These are phyloP conservation scores for Erythrocercus mccallii DNA, from an alignment of 2,113 vertebrate species.

Conservation along the genomic window DNA sequence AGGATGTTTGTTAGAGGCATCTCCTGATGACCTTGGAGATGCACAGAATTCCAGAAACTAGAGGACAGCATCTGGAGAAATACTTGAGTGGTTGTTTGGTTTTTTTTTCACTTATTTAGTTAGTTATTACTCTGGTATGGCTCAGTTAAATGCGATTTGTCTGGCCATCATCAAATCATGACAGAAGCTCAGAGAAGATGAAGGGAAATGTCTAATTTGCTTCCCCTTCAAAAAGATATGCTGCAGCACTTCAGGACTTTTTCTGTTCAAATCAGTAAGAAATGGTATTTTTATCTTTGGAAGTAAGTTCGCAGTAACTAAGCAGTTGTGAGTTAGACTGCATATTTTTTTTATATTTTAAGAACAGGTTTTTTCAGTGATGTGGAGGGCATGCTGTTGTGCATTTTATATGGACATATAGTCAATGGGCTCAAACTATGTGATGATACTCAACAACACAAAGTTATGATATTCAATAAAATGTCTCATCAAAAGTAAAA, in stretches of 20 bases:
- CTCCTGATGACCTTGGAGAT: neutral
- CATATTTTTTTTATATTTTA: neutral
- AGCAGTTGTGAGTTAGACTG: neutral
- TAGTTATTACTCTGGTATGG: neutral
- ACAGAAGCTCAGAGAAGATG: neutral
- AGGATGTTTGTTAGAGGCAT: conserved; percentile 31
- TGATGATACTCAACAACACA: neutral
- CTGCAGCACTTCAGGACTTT: neutral
- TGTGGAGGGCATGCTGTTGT: neutral
- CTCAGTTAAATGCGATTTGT: neutral
- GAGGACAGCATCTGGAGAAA: conserved; percentile 15
- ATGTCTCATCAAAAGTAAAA: neutral
- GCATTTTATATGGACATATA: neutral
- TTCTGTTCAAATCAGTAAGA: neutral
- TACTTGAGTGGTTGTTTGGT: neutral
- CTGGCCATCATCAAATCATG: neutral
- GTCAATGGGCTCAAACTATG: neutral
- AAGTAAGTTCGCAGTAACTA: neutral
- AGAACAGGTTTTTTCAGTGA: neutral
- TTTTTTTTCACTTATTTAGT: neutral
- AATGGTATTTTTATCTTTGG: neutral
- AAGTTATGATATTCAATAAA: neutral
- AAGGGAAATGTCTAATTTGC: neutral
- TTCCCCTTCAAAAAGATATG: neutral
- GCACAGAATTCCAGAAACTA: conserved; percentile 37